These are phyloP conservation scores for Rhynchomys soricoides DNA, from an alignment of 2,113 vertebrate species.

Conservation along the genomic window DNA sequence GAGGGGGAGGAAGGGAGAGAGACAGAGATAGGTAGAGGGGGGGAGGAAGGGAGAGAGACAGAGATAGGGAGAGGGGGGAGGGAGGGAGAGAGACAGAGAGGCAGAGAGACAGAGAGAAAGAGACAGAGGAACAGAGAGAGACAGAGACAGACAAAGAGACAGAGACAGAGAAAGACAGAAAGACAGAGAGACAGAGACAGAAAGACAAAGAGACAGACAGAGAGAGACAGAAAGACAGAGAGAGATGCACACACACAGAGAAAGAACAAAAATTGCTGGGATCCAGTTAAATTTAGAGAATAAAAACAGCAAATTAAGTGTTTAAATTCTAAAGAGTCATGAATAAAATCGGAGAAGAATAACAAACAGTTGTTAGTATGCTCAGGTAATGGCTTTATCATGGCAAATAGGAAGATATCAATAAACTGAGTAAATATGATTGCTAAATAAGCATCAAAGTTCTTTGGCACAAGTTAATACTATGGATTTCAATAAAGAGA, in stretches of 20 bases:
- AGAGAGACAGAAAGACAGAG: neutral
- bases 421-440: neutral
- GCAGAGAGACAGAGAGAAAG: no score
- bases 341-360: neutral
- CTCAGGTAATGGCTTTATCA: neutral
- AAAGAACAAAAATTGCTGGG: neutral
- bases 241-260: neutral
- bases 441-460: neutral
- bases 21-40: no score
- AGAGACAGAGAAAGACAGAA: neutral
- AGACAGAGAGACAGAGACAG: accelerated
- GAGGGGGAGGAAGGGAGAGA: neutral
- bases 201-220: neutral
- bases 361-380: neutral
- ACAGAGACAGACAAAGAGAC: neutral
- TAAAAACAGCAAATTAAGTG: neutral
- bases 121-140: no score
- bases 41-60: neutral
- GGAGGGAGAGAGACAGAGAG: no score
- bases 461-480: neutral
- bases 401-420: neutral
- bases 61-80: neutral
- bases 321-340: neutral
- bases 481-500: neutral
- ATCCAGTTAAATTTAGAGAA: neutral